Evolutionary conservation across 2,888 invertebrate species (phyloP), one percentile per base, ranked within the genome.

Genomic region (Mylabris sibirica): DNA sequence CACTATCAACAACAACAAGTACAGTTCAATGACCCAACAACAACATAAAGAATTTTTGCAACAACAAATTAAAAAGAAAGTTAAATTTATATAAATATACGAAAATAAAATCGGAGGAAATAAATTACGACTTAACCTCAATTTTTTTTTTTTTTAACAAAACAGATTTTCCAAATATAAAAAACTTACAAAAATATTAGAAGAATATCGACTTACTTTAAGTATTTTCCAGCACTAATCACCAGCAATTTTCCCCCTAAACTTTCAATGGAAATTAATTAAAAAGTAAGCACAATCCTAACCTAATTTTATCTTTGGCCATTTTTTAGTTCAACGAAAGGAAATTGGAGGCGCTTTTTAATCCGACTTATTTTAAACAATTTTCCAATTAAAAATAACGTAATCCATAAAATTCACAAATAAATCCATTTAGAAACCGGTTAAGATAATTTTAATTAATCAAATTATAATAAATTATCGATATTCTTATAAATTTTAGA

Each of bases 81-180:
- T 57, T 57, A 57, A 57, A 57, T 57, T 57, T 57, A 24, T 57
- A 57, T 53, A 53, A 11, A 9, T 20, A 53, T 22, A 53, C 22
- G 20, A 53, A 53, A 44, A 53, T 22, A 53, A 53, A 53, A 53
- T 53, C 22, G 49, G 24, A 57, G 22, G 12, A 57, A 57, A 57
- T 57, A 57, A 57, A 49, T 44, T 44, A n/a, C 22, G 11, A 57
- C 57, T 57, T 57, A 57, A 57, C 57, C 57, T 57, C 57, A 57
- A 22, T 49, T 49, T 14, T 57, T 57, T 53, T 44, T 38, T 44
- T 14, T 4, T 14, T n/a, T 14, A 41, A 14, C 41, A 41, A 41
- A 2, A 0, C 3, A 8, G 38, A 14, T 38, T 38, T 41, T 41
- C 20, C 20, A 49, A 49, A 8, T 49, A n/a, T 9, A 49, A 22